These are phyloP conservation scores for Lasius fuliginosus DNA, from an alignment of 2,888 invertebrate species.

Conservation along the genomic window DNA sequence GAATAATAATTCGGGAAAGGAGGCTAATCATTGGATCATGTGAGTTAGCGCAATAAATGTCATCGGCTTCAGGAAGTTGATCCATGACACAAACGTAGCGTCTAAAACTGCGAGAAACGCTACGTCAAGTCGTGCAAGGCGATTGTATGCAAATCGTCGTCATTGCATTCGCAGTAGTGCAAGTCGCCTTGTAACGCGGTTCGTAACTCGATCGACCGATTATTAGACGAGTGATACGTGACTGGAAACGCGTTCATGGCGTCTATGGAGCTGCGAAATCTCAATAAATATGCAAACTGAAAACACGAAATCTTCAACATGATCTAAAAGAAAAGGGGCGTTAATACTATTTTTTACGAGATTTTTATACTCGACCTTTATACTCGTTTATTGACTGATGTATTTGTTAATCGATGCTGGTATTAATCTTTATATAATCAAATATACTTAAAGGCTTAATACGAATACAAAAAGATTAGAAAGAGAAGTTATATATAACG, in stretches of 20 bases:
- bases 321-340: not conserved
- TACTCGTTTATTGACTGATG: not conserved
- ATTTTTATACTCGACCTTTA: slow-evolving; percentile 21
- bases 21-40: not conserved
- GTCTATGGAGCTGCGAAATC: slow-evolving; percentile 20
- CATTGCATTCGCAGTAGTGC: slow-evolving; percentile 62
- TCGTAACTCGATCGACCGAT: slow-evolving; percentile 66
- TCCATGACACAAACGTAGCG: slow-evolving; percentile 15
- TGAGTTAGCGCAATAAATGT: slow-evolving; percentile 15
- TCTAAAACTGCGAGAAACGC: slow-evolving; percentile 72
- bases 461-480: too few relatives aligned
- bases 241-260: slow-evolving; percentile 57
- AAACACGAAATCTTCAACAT: not conserved
- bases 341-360: too few relatives aligned
- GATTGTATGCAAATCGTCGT: slow-evolving; percentile 74
- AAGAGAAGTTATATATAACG: too few relatives aligned
- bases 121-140: slow-evolving; percentile 69
- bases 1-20: not conserved
- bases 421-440: slow-evolving; percentile 1
- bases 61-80: slow-evolving; percentile 30
- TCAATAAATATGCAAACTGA: slow-evolving; percentile 52
- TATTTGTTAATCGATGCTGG: slow-evolving; percentile 9
- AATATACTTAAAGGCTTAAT: too few relatives aligned
- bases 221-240: slow-evolving; percentile 72
- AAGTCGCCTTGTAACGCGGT: slow-evolving; percentile 53